Evolutionary conservation across 2,113 vertebrate species (phyloP).

Genomic region (Fukomys damarensis): DNA sequence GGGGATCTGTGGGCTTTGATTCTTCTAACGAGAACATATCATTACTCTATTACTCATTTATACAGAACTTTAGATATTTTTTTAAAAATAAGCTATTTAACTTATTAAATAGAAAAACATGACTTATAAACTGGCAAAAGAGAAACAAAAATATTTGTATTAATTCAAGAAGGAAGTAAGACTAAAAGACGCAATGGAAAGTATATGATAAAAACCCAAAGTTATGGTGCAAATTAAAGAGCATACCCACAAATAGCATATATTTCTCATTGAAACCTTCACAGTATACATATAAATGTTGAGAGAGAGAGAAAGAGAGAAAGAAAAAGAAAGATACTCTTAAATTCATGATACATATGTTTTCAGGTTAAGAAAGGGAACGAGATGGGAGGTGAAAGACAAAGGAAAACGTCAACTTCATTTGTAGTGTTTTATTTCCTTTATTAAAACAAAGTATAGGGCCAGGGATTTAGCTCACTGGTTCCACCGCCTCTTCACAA

Average conservation of each 20-base stretch:
- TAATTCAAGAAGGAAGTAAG: conserved; percentile 47
- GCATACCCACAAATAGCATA: neutral
- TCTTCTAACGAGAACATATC: neutral
- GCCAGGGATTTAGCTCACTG: no score
- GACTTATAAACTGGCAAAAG: neutral
- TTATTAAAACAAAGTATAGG: neutral
- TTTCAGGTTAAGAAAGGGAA: neutral
- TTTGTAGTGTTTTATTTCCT: conserved; percentile 38
- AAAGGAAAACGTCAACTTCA: conserved; percentile 15
- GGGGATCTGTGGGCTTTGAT: neutral
- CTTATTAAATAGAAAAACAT: conserved; percentile 28
- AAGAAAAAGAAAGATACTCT: neutral
- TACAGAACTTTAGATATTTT: neutral
- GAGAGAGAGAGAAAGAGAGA: neutral
- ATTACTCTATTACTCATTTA: neutral
- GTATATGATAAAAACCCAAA: conserved; percentile 1
- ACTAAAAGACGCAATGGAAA: conserved; percentile 9
- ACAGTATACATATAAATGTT: neutral
- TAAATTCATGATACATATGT: neutral
- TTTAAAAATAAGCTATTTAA: neutral
- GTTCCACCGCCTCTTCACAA: no score
- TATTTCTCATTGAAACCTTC: conserved; percentile 9
- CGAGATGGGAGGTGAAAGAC: neutral
- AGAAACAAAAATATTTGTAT: neutral
- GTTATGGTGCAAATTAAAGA: neutral